Base-by-base conservation (phyloP, 1,140 invertebrate species). In the Dendrolimus punctatus region DNA sequence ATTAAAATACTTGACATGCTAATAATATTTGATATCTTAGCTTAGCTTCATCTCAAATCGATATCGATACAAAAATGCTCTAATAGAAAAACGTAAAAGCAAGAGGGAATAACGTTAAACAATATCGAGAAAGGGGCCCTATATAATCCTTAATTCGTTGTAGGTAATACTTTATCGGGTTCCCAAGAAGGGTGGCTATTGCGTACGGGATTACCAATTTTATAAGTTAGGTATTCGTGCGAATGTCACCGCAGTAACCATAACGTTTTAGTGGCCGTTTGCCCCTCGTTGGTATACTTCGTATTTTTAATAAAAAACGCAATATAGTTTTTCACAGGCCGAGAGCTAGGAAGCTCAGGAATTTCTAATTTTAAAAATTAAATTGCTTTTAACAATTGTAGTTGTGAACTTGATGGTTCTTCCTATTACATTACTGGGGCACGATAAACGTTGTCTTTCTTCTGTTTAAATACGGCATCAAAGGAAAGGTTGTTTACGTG, bases 231-330 rank as follows among this genome's bases (percentile, higher is more conserved):
- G 70, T 83, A 74, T 78, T 73, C 71, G 66, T 76, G 72, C 72
- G 73, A 80, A 78, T 77, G 80, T 83, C 80, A 79, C 77, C 73
- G 77, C 80, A 77, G 71, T 82, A 81, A 79, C 82, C 73, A 82
- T 85, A 85, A 85, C 76, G 57, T 83, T 85, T 85, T 76, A 85
- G 74, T 85, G 74, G 66, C 65, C 72, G 76, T 85, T 85, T 71
- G 62, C 73, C 75, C 77, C 79, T 85, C 72, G 76, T 82, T 69
- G 69, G 74, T 72, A 72, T 68, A 77, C 71, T 80, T 64, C 67
- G 77, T 80, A 76, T 82, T 84, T 84, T 85, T 81, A 83, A 80
- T 78, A 80, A 85, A 80, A 84, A 83, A 74, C 62, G 75, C 76
- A 77, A 83, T 81, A 83, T 80, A 81, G 78, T 82, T 81, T 80